phyloP scores from a whole-genome alignment of 1,140 invertebrate species.

The Cydia strobilella region DNA sequence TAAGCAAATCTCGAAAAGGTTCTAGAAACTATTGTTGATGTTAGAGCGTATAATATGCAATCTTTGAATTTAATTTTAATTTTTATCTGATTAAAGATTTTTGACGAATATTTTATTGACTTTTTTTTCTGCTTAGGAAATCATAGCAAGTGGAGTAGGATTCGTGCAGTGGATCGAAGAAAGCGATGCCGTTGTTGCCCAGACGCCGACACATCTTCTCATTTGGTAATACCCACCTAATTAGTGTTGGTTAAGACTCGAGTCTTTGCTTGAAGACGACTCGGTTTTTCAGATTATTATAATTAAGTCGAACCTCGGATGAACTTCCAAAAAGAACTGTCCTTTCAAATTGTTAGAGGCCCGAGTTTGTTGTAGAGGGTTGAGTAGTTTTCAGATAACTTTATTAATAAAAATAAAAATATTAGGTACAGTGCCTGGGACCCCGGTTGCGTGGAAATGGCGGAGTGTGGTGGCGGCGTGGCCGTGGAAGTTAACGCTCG shows the following conservation, averaged over 20 bases:
- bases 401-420: background rate
- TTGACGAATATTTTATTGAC: background rate
- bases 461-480: slow-evolving; percentile 66
- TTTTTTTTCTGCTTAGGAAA: slow-evolving; percentile 66
- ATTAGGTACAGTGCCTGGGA: slow-evolving; percentile 76
- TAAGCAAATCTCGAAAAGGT: slow-evolving; percentile 32
- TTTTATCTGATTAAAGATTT: background rate
- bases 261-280: too few species aligned
- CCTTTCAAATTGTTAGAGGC: too few species aligned
- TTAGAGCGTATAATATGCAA: background rate
- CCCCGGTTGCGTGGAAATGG: slow-evolving; percentile 66
- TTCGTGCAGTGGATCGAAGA: slow-evolving; percentile 95
- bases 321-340: too few species aligned
- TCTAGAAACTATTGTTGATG: background rate
- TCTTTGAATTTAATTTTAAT: background rate
- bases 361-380: background rate
- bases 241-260: background rate
- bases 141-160: slow-evolving; percentile 84
- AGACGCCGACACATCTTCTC: slow-evolving; percentile 92
- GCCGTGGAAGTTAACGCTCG: slow-evolving; percentile 57
- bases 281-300: too few species aligned
- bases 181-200: slow-evolving; percentile 98
- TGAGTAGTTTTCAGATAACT: background rate
- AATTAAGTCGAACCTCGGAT: too few species aligned
- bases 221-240: slow-evolving; percentile 93